phyloP scores from a whole-genome alignment of 2,797 vertebrate genomes.

The Tragelaphus eurycerus region DNA sequence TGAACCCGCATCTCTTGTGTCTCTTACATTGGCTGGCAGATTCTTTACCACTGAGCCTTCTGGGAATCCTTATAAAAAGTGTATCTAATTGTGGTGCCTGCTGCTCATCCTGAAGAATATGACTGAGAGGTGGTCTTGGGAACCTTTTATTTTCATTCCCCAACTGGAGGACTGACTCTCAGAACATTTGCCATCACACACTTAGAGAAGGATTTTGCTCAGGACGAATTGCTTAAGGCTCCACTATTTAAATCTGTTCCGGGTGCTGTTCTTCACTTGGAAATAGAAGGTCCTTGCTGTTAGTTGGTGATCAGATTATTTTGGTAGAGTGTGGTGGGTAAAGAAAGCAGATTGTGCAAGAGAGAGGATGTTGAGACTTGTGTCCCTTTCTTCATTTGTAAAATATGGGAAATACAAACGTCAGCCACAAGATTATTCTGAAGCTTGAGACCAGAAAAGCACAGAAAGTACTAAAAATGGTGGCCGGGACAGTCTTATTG shows the following conservation, averaged over 20 bases:
- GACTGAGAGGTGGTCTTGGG: not conserved
- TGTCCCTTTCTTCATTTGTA: not conserved
- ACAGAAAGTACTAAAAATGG: not conserved
- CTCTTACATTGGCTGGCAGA: not conserved
- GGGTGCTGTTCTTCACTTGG: not conserved
- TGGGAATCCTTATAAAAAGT: not conserved
- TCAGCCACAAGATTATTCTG: not conserved
- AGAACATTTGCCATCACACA: not conserved
- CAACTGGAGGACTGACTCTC: not conserved
- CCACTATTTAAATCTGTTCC: not conserved
- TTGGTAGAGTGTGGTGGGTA: not conserved
- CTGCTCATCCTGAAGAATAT: not conserved
- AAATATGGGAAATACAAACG: not conserved
- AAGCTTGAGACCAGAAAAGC: not conserved
- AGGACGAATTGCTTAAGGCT: not conserved
- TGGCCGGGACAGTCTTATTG: not conserved
- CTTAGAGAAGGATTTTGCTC: not conserved
- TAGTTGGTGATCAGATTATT: not conserved
- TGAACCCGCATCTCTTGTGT: not conserved
- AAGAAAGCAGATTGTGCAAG: not conserved
- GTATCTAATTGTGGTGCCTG: not conserved
- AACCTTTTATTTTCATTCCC: not conserved
- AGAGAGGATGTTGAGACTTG: not conserved
- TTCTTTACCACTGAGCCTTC: not conserved
- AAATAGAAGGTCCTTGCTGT: not conserved